phyloP scores from a whole-genome alignment of 1,140 invertebrate genomes.

The Trinorchestia longiramus region DNA sequence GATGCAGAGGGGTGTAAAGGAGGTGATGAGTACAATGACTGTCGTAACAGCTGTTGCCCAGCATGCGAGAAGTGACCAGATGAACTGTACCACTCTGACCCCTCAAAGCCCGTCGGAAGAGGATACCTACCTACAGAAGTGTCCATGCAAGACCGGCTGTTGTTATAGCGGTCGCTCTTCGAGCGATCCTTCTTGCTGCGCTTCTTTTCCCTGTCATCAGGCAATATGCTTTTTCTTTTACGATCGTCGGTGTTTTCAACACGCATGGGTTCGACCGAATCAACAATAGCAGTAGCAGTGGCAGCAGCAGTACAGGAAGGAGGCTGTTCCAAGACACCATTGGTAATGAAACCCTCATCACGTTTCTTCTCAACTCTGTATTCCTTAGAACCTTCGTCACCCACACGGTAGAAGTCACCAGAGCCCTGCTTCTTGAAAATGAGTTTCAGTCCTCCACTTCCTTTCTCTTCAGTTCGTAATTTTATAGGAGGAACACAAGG shows the following conservation, averaged over 20 bases:
- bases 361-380: conserved; percentile 38
- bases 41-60: conserved; percentile 20
- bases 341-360: neutral
- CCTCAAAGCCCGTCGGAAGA: conserved; percentile 21
- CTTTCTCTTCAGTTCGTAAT: conserved; percentile 38
- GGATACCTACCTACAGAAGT: neutral
- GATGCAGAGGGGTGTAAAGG: neutral
- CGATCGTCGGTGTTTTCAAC: neutral
- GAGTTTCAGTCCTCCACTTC: conserved; percentile 12
- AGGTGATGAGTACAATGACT: conserved; percentile 2
- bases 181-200: conserved; percentile 18
- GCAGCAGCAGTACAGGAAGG: neutral
- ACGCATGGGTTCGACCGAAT: neutral
- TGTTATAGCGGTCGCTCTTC: conserved; percentile 21
- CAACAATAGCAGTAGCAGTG: neutral
- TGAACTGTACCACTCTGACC: neutral
- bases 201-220: conserved; percentile 17
- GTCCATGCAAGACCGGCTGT: conserved; percentile 8
- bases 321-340: neutral
- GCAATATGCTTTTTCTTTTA: neutral
- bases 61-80: conserved; percentile 35
- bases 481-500: conserved; percentile 17
- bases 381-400: conserved; percentile 37
- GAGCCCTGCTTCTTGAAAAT: conserved; percentile 46
- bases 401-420: conserved; percentile 29